Evolutionary conservation across 1,140 invertebrate species (phyloP).

Genomic region (Drosophila navojoa): DNA sequence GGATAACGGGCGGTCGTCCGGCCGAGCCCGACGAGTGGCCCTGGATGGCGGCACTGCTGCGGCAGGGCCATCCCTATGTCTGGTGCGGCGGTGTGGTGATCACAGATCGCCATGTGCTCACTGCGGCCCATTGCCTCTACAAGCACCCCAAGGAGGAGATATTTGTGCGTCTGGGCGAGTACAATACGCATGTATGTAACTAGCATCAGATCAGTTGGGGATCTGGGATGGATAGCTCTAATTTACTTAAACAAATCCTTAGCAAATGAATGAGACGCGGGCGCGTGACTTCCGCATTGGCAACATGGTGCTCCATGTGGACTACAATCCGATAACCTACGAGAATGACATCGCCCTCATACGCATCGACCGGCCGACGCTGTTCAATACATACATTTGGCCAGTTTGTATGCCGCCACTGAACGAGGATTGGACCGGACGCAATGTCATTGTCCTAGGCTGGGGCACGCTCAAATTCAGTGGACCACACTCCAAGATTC

Average conservation of each 20-base stretch:
- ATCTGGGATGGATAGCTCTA: too few relatives aligned
- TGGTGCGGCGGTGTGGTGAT: conserved; percentile 92
- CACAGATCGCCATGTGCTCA: conserved; percentile 90
- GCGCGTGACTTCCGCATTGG: conserved; percentile 87
- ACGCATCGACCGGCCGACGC: conserved; percentile 87
- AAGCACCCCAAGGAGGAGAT: conserved; percentile 87
- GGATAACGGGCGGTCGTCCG: conserved; percentile 87
- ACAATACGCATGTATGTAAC: conserved; percentile 87
- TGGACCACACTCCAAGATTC: conserved; percentile 87
- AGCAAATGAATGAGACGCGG: conserved; percentile 86
- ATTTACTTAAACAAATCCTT: neutral
- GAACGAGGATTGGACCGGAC: conserved; percentile 86
- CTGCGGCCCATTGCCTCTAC: conserved; percentile 91
- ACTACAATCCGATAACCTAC: conserved; percentile 87
- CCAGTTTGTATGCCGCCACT: conserved; percentile 92
- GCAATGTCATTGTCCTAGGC: conserved; percentile 89
- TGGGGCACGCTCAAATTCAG: conserved; percentile 90
- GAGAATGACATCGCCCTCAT: conserved; percentile 93
- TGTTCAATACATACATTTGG: conserved; percentile 92
- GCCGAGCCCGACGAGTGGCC: conserved; percentile 90
- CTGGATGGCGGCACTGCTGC: conserved; percentile 91
- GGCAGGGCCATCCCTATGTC: conserved; percentile 84
- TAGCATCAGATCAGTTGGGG: too few relatives aligned
- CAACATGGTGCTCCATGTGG: conserved; percentile 87
- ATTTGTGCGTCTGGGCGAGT: conserved; percentile 91